phyloP scores from a whole-genome alignment of 2,797 vertebrate species.

The Spatula versicolor region DNA sequence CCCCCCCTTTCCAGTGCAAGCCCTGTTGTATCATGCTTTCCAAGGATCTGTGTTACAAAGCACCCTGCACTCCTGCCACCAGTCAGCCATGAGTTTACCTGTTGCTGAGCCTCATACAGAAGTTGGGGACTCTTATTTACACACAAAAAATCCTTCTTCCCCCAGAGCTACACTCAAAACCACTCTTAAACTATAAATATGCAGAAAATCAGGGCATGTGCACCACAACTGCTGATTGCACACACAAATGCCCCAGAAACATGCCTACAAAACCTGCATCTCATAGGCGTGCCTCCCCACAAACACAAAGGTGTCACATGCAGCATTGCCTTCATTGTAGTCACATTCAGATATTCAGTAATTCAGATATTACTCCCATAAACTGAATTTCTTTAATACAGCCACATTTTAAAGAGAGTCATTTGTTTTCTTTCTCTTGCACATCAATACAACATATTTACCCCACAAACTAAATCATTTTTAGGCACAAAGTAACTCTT shows the following conservation, averaged over 20 bases:
- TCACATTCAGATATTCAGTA: neutral
- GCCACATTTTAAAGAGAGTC: neutral
- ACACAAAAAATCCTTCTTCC: neutral
- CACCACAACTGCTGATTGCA: neutral
- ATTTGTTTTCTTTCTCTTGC: neutral
- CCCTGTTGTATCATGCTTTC: neutral
- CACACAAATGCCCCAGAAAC: neutral
- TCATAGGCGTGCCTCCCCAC: neutral
- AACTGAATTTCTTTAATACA: neutral
- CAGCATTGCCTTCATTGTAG: neutral
- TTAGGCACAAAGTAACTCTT: neutral
- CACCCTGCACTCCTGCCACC: neutral
- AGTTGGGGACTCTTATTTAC: neutral
- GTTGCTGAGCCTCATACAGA: neutral
- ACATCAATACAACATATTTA: neutral
- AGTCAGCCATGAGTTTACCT: neutral
- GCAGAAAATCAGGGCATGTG: neutral
- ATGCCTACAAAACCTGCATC: neutral
- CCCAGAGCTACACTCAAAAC: neutral
- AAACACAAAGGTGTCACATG: neutral
- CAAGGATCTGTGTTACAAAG: accelerated
- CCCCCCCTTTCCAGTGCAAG: neutral
- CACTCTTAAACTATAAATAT: neutral
- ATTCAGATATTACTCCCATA: neutral
- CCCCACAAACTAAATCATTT: neutral